Percentiles rank a stretch among this genome's conserved stretches.
phyloP scores from a whole-genome alignment of 2,797 vertebrate genomes.

The Gallinago stenura region DNA sequence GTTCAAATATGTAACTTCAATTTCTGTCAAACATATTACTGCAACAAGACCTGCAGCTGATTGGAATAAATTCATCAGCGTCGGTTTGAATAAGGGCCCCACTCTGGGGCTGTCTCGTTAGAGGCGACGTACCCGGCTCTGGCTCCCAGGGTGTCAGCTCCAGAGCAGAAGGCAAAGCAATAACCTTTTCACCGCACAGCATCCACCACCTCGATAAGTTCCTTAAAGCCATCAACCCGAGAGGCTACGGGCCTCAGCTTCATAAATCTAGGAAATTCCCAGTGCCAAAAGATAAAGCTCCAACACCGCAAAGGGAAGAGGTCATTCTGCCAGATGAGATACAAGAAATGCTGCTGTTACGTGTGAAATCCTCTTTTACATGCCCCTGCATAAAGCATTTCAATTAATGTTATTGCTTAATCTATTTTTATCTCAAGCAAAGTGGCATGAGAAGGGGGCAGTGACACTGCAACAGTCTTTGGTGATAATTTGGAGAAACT shows the following conservation, averaged over 20 bases:
- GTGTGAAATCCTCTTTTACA: not conserved
- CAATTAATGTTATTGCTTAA: constrained; percentile 12
- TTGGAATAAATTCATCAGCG: not conserved
- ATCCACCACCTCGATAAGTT: not conserved
- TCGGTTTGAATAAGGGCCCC: not conserved
- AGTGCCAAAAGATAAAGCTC: not conserved
- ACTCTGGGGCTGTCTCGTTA: not conserved
- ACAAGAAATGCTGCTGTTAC: not conserved
- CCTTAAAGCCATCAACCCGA: accelerated
- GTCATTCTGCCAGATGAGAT: not conserved
- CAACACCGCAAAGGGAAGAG: accelerated
- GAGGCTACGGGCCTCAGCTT: not conserved
- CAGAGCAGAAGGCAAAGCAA: not conserved
- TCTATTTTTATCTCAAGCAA: constrained; percentile 11
- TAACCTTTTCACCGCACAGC: not conserved
- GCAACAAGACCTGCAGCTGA: not conserved
- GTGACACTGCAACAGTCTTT: not conserved
- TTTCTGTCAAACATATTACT: not conserved
- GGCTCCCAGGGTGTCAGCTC: not conserved
- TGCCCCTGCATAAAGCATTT: not conserved
- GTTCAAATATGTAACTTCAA: not conserved
- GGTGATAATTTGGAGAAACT: not conserved
- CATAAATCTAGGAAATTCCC: not conserved
- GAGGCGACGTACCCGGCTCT: not conserved
- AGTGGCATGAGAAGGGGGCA: not conserved